Evolutionary conservation across 2,888 invertebrate genomes (phyloP), one percentile per base, ranked within the genome.

Genomic region (Mesorhabditis spiculigera): DNA sequence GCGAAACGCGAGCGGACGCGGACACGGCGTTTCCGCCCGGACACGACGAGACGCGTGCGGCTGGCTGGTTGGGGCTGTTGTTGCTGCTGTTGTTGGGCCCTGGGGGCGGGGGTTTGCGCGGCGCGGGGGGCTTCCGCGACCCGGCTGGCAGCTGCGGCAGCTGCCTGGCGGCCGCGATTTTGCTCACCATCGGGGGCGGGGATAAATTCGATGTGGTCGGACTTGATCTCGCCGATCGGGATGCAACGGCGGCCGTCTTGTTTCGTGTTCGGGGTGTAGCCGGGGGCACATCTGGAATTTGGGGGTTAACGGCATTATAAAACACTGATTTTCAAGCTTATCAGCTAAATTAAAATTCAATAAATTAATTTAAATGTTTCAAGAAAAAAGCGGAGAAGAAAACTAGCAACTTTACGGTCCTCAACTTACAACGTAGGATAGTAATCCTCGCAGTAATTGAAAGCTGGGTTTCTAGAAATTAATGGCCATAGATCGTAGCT

Each of bases 181-280:
- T 50, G 8, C 58, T 76, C 78, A 75, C 75, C 75, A 68, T 69
- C 68, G 44, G 75, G 75, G 50, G 71, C 73, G 50, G 73, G 76
- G 5, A 86, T 83, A 73, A 81, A 86, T 44, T 81, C 79, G 65
- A 82, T 79, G 72, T 79, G 75, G 61, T 78, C 76, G 58, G 74
- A 69, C 67, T 73, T 73, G 68, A 82, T 77, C 50, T 76, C 73
- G 62, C 86, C 86, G 76, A 82, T 75, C 63, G 84, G 83, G 77
- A 87, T 87, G 50, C 86, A 85, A 8, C 85, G 85, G 58, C 88
- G 87, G 45, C 86, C 82, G 43, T 77, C 81, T 70, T 86, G 85
- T 28, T 86, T 82, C 28, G 87, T 88, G 70, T 88, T 87, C 28
- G 88, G 88, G 45, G 82, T 80, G 79, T 88, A 89, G 41, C 88